These are phyloP conservation scores for Pempheris klunzingeri DNA, from an alignment of 2,797 vertebrate genomes.

Conservation along the genomic window DNA sequence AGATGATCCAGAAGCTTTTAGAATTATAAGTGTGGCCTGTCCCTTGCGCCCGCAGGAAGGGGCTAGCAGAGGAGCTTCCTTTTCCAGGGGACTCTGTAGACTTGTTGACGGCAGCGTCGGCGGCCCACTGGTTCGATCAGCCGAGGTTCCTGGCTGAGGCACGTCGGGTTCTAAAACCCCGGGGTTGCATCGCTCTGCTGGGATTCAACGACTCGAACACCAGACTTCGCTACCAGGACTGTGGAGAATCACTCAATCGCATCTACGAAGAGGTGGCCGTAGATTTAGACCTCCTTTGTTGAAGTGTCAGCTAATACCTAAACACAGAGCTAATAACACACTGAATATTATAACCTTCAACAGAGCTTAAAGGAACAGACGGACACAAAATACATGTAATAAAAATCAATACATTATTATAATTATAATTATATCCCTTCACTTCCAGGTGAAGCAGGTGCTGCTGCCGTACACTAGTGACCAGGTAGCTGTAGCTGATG, in stretches of 20 bases:
- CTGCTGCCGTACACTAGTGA: slow-evolving; percentile 67
- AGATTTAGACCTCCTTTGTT: neutral
- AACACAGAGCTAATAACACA: neutral
- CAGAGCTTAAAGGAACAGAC: too few species aligned
- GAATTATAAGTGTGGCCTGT: neutral
- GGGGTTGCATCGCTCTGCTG: slow-evolving; percentile 82
- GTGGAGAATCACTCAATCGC: slow-evolving; percentile 72
- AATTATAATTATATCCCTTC: neutral
- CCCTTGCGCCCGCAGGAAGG: slow-evolving; percentile 62
- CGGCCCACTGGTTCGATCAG: slow-evolving; percentile 84
- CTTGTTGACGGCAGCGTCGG: slow-evolving; percentile 78
- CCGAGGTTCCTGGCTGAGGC: slow-evolving; percentile 78
- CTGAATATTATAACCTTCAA: too few species aligned
- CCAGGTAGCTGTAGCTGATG: slow-evolving; percentile 39
- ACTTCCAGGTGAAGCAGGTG: slow-evolving; percentile 62
- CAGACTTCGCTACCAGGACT: slow-evolving; percentile 64
- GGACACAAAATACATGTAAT: neutral
- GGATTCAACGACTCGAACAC: slow-evolving; percentile 35
- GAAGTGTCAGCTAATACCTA: neutral
- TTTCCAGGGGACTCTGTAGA: slow-evolving; percentile 81
- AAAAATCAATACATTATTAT: neutral
- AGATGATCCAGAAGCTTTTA: neutral
- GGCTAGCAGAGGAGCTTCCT: slow-evolving; percentile 80
- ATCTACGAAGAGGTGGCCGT: slow-evolving; percentile 74
- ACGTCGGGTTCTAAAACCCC: slow-evolving; percentile 78